These are phyloP conservation scores for Epinotia bilunana DNA, from an alignment of 2,888 invertebrate genomes.

Conservation along the genomic window DNA sequence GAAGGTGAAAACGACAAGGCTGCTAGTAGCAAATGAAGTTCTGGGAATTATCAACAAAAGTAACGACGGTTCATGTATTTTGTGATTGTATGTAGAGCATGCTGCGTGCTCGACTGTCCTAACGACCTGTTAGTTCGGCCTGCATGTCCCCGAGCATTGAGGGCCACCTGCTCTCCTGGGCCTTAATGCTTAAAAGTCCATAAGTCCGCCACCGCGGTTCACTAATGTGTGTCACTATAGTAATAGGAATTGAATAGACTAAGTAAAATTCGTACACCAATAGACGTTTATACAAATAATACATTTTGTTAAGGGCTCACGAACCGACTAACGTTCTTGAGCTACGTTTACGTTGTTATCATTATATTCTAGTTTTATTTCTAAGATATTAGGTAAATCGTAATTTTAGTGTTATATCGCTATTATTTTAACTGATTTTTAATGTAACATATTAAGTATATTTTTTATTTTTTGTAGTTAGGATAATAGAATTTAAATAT, in stretches of 20 bases:
- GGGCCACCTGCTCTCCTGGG: conserved; percentile 5
- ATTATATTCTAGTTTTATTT: conserved; percentile 62
- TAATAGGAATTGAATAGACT: conserved; percentile 82
- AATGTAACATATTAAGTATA: conserved; percentile 76
- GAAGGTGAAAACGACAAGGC: conserved; percentile 49
- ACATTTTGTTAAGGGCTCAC: conserved; percentile 72
- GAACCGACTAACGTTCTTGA: conserved; percentile 72
- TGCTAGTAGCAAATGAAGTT: conserved; percentile 53
- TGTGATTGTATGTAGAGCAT: conserved; percentile 18
- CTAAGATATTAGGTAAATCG: conserved; percentile 66
- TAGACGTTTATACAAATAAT: conserved; percentile 64
- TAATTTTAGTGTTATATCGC: conserved; percentile 71
- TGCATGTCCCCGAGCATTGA: neutral
- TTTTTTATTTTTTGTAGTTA: conserved; percentile 73
- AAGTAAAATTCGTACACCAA: conserved; percentile 79
- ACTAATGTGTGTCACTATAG: conserved; percentile 68
- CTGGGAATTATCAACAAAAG: conserved; percentile 20
- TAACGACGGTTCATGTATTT: conserved; percentile 25
- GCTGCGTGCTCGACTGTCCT: conserved; percentile 30
- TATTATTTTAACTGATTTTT: conserved; percentile 73
- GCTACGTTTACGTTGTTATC: conserved; percentile 67
- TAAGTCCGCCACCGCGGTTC: conserved; percentile 48
- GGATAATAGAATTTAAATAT: conserved; percentile 63
- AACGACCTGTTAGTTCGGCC: conserved; percentile 9
- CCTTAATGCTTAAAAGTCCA: conserved; percentile 44